Conservation (phyloP, 1,140 invertebrate genomes). For the Drosophila lowei region DNA sequence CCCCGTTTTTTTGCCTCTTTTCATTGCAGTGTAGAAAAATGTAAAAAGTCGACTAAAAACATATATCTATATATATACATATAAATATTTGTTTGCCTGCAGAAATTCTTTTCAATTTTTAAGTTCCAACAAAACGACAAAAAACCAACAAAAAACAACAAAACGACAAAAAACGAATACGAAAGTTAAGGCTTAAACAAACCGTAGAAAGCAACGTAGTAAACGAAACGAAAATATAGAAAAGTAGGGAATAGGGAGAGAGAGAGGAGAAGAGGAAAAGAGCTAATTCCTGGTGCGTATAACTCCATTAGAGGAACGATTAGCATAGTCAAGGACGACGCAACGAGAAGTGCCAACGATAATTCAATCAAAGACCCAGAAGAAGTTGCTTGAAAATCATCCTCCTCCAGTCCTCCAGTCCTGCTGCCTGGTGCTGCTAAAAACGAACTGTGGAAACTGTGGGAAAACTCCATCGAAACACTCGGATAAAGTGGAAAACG, state of each 20-base stretch:
- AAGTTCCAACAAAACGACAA: conserved; percentile 59
- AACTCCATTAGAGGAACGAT: conserved; percentile 75
- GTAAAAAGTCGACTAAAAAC: conserved; percentile 81
- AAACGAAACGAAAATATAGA: conserved; percentile 28
- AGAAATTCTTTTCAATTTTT: conserved; percentile 77
- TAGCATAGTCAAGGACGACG: conserved; percentile 48
- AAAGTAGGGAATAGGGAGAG: conserved; percentile 48
- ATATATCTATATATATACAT: conserved; percentile 58
- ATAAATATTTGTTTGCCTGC: conserved; percentile 74
- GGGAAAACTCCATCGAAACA: conserved; percentile 65
- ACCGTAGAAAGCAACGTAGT: conserved; percentile 31
- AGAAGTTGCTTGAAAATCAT: too few species aligned
- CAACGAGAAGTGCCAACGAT: conserved; percentile 54
- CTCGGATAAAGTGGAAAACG: conserved; percentile 68
- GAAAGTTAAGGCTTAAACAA: conserved; percentile 51
- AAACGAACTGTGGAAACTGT: conserved; percentile 17
- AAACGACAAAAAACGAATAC: conserved; percentile 49
- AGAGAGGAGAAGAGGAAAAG: conserved; percentile 29
- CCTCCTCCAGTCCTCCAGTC: too few species aligned
- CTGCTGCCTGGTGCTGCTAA: not conserved
- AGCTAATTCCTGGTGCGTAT: conserved; percentile 73
- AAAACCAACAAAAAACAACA: conserved; percentile 39
- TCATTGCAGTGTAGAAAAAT: conserved; percentile 81
- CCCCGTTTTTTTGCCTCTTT: conserved; percentile 16
- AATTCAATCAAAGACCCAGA: conserved; percentile 61